Base-by-base conservation (phyloP, 2,888 invertebrate genomes). In the Arrhopalites spinosus region DNA sequence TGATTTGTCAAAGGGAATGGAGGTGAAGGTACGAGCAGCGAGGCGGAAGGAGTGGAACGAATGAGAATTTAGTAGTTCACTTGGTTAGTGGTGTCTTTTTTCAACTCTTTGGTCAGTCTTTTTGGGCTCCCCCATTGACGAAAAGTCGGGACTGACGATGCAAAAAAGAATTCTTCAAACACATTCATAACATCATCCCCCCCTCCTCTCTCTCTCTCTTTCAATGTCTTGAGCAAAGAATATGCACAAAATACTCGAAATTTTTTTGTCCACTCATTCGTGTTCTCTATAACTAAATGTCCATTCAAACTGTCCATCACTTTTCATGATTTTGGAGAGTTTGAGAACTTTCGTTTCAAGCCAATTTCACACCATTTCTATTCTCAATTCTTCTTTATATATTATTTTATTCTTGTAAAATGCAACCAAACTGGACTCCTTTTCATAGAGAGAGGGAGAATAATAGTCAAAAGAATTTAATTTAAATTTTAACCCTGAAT, bases 51-150 rank as follows among this genome's bases (percentile, higher is more conserved):
- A 45, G 25, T 43, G 67, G 67, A 45, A 67, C 67, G 30, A 67
- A 67, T 67, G 67, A 67, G 67, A 13, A 45, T 45, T 67, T 67
- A 67, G 66, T 68, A 68, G 69, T 69, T 69, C 69, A 69, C 69
- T 69, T 69, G 69, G 69, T 45, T 45, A 69, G 69, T 69, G 69
- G 69, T 69, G 50, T 69, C 69, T 69, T 53, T 53, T 27, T 11
- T 36, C 36, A 3, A 7, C 36, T 20, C 15, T 3, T 56, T 56
- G 23, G 56, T 56, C 56, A 56, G 23, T 56, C 56, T 15, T 56
- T 56, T 56, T 23, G 23, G 56, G 47, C 47, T 47, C 47, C 11
- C 47, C 36, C 11, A 36, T 36, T 36, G 5, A 36, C 3, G 3
- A 36, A 27, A 27, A 59, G 25, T 59, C 59, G 59, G 59, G 27